Evolutionary conservation across 2,888 invertebrate species (phyloP).

Genomic region (Sipunculus nudus): DNA sequence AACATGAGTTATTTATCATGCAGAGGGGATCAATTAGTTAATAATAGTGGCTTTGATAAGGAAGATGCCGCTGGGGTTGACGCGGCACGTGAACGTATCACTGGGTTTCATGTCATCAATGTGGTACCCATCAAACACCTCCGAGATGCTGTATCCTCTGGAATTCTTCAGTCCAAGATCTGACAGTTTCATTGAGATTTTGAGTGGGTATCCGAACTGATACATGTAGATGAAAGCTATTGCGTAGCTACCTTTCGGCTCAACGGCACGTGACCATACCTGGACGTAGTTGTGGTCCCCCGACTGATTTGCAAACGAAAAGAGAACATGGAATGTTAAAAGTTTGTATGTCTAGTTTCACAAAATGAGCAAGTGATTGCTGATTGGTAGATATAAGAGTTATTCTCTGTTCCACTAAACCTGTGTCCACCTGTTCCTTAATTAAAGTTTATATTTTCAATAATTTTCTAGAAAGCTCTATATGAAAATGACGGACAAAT

Average conservation of each 20-base stretch:
- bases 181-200: constrained; percentile 30
- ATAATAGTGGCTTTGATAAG: constrained; percentile 26
- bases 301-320: no score
- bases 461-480: no score
- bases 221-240: constrained; percentile 49
- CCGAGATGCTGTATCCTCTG: constrained; percentile 51
- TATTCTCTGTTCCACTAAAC: no score
- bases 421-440: no score
- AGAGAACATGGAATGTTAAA: no score
- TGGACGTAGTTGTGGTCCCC: constrained; percentile 75
- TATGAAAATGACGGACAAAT: no score
- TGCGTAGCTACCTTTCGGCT: constrained; percentile 52
- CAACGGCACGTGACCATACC: constrained; percentile 84
- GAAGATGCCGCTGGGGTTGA: constrained; percentile 38
- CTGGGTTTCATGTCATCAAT: constrained; percentile 43
- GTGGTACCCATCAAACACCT: constrained; percentile 48
- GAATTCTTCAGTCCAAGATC: constrained; percentile 44
- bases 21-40: no score
- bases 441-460: no score
- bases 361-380: no score
- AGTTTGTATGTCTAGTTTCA: no score
- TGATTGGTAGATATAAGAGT: no score
- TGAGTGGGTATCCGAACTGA: constrained; percentile 43
- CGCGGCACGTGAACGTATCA: constrained; percentile 32
- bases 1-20: no score